Base-by-base conservation (phyloP, 2,888 invertebrate species). In the Patella caerulea region DNA sequence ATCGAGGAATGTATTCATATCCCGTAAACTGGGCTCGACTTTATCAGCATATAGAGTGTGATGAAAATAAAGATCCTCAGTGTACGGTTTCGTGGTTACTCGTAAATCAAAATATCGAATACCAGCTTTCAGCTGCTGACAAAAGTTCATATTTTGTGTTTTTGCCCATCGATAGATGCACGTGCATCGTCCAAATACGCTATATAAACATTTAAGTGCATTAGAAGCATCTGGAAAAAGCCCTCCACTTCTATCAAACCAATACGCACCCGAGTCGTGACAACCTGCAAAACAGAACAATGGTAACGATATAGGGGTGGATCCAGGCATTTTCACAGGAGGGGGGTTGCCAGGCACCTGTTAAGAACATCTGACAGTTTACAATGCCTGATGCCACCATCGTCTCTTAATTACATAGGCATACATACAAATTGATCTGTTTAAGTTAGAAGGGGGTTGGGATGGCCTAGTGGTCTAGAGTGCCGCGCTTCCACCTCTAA, bases 91-190 rank as follows among this genome's bases (percentile, higher is more conserved):
- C n/a, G 94, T 94, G n/a, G 95, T 94, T 52, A 96, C 92, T 81
- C 97, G 94, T 76, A 97, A 91, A 91, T 97, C 97, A 84, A 97
- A 94, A 90, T 95, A 96, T 15, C 96, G 94, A 87, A 97, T 95
- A 83, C 97, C 97, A 84, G 94, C 92, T 77, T 93, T 93, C 34
- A 97, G 93, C 92, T 97, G 97, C 83, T 95, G 93, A 78, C 90
- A 90, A 17, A 95, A 92, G 86, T 93, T 93, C 73, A 94, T 92
- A 69, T 93, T 92, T 92, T 97, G 97, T 12, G 96, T 97, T 85
- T 94, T 93, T 55, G 95, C 95, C 97, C 97, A 97, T 78, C 95
- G 94, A 87, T 95, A 93, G 82, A 96, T 93, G 83, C 95, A 93
- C 84, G 94, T 94, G 81, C 92, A 92, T 7, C 72, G 65, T 54